Conservation (phyloP, 2,797 vertebrate genomes). For the Taeniopygia guttata region DNA sequence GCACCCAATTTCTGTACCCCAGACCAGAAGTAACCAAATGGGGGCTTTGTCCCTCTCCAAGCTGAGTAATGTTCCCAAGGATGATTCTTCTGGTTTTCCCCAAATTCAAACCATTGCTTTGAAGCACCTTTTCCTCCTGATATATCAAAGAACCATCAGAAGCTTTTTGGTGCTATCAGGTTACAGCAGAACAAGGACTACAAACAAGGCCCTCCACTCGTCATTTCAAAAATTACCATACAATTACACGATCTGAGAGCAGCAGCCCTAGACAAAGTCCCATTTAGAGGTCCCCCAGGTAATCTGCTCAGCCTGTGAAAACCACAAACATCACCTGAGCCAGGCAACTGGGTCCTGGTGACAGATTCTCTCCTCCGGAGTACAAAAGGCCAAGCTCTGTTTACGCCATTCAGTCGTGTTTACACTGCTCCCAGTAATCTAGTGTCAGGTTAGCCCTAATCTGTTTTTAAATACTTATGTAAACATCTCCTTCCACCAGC, state of each 20-base stretch:
- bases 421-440: conserved; percentile 77
- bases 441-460: conserved; percentile 85
- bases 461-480: conserved; percentile 86
- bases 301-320: conserved; percentile 11
- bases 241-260: conserved; percentile 21
- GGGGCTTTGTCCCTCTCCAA: not conserved
- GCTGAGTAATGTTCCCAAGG: not conserved
- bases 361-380: conserved; percentile 16
- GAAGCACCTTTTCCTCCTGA: conserved; percentile 20
- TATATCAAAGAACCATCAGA: not conserved
- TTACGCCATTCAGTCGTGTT: conserved; percentile 69
- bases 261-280: conserved; percentile 15
- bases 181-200: conserved; percentile 13
- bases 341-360: conserved; percentile 37
- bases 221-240: conserved; percentile 44
- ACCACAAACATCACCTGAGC: not conserved
- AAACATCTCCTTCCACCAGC: conserved; percentile 86
- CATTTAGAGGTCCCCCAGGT: conserved; percentile 16
- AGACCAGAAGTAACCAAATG: not conserved
- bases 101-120: not conserved
- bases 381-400: conserved; percentile 62
- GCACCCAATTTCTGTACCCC: not conserved
- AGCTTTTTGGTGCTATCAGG: not conserved
- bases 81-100: not conserved
- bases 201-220: not conserved